Evolutionary conservation across 2,113 vertebrate genomes (phyloP).

Genomic region (Mixornis gularis): DNA sequence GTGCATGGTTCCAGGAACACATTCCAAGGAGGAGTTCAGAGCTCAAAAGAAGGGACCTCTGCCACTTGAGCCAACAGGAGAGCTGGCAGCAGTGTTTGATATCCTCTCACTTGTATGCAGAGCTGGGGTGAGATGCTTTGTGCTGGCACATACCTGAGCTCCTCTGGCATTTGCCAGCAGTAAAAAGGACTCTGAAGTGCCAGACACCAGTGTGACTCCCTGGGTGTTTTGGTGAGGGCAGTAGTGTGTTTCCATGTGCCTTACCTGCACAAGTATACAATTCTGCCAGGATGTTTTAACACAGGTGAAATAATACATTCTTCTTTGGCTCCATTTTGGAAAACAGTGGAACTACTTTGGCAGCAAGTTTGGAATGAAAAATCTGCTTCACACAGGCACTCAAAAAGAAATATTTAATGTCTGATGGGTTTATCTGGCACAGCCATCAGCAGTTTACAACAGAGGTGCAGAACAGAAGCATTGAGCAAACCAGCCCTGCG

Average conservation of each 20-base stretch:
- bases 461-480: not conserved
- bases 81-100: not conserved
- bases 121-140: not conserved
- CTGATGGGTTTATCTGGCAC: not conserved
- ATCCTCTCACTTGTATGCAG: rapidly evolving
- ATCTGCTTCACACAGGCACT: not conserved
- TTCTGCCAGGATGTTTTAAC: not conserved
- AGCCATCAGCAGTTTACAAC: not conserved
- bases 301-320: not conserved
- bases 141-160: not conserved
- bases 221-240: not conserved
- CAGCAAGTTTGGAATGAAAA: not conserved
- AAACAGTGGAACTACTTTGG: not conserved
- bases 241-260: not conserved
- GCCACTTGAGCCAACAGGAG: not conserved
- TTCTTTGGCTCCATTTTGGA: not conserved
- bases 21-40: not conserved
- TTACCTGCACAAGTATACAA: not conserved
- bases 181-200: not conserved
- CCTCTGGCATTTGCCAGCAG: not conserved
- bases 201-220: not conserved
- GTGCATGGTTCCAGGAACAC: not conserved
- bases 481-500: not conserved
- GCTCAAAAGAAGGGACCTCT: not conserved
- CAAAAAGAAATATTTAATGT: not conserved